Percentiles rank a stretch among this genome's conserved stretches.
These are phyloP conservation scores for Poeciliopsis turneri DNA, from an alignment of 2,797 vertebrate species.

Conservation along the genomic window DNA sequence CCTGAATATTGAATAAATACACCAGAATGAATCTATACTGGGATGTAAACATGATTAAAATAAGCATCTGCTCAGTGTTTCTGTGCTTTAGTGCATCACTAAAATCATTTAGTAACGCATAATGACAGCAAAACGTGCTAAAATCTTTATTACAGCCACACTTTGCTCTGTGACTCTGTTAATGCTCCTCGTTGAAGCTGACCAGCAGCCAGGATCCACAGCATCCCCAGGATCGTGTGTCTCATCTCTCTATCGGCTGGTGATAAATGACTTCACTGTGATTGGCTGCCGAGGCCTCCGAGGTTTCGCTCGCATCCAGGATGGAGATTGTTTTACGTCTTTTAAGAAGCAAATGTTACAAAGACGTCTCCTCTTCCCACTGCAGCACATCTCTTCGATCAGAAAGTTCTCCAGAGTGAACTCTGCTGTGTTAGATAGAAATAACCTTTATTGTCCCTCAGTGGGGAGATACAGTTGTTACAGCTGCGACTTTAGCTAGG, in stretches of 20 bases:
- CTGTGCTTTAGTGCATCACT: background rate
- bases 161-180: constrained; percentile 40
- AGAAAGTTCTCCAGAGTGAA: background rate
- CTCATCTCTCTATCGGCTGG: constrained; percentile 29
- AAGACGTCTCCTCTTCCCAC: background rate
- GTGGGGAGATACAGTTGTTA: background rate
- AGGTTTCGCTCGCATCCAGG: constrained; percentile 8
- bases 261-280: constrained; percentile 14
- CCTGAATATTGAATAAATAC: constrained; percentile 1
- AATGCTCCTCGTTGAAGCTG: constrained; percentile 47
- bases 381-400: background rate
- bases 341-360: background rate
- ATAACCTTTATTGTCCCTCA: background rate
- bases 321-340: constrained; percentile 1
- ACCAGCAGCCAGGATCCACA: constrained; percentile 68
- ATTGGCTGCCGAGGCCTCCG: background rate
- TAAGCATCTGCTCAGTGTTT: background rate
- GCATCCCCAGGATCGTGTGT: constrained; percentile 71
- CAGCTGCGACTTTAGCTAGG: background rate
- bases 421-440: background rate
- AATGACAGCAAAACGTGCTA: background rate
- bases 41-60: background rate
- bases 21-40: background rate
- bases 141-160: constrained; percentile 4
- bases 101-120: background rate